Percentiles rank a stretch among this genome's conserved stretches.
Evolutionary conservation across 2,113 vertebrate genomes (phyloP).

Genomic region (Gallinago paraguaiae): DNA sequence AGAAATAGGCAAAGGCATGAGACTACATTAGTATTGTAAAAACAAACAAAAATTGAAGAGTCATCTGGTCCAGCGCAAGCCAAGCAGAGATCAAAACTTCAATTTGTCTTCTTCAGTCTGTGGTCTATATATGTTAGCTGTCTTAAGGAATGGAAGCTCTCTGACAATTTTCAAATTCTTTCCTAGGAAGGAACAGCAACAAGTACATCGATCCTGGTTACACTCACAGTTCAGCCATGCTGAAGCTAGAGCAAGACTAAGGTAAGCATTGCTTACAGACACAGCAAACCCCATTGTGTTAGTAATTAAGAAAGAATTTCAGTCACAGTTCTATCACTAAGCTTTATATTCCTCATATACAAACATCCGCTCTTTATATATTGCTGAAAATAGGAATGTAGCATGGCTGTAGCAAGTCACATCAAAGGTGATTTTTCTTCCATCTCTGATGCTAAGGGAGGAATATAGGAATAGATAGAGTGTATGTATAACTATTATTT

Average conservation of each 20-base stretch:
- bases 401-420: neutral
- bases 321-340: neutral
- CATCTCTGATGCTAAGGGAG: neutral
- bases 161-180: neutral
- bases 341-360: neutral
- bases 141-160: neutral
- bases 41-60: neutral
- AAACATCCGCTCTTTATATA: neutral
- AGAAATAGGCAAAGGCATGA: neutral
- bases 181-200: neutral
- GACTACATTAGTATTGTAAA: neutral
- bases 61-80: neutral
- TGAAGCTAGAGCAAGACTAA: neutral
- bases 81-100: neutral
- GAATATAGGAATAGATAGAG: neutral
- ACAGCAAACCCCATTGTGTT: neutral
- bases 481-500: neutral
- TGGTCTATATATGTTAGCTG: neutral
- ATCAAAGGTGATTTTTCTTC: neutral
- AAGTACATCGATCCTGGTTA: neutral
- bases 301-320: neutral
- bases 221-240: neutral
- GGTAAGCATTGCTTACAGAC: neutral
- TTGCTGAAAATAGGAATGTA: neutral
- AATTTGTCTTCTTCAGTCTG: neutral